phyloP scores from a whole-genome alignment of 1,140 invertebrate genomes.

The Araneus ventricosus region DNA sequence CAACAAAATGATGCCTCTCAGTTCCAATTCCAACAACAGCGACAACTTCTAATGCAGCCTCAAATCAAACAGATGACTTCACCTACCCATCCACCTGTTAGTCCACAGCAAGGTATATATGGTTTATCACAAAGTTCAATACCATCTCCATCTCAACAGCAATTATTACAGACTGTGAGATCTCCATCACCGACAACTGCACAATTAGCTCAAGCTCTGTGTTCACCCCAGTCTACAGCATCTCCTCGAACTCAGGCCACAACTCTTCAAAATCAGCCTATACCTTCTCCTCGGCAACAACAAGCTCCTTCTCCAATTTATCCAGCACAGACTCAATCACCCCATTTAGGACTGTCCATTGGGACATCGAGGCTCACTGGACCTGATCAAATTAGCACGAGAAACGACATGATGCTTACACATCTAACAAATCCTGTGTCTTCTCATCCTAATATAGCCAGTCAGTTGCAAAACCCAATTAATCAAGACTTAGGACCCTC shows the following conservation, averaged over 20 bases:
- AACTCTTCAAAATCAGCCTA: constrained; percentile 77
- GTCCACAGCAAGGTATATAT: constrained; percentile 76
- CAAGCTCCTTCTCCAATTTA: constrained; percentile 85
- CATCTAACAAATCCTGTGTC: constrained; percentile 72
- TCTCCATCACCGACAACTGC: constrained; percentile 86
- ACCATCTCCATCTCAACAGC: constrained; percentile 84
- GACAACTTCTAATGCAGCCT: constrained; percentile 63
- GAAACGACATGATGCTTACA: constrained; percentile 76
- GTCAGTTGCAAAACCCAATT: constrained; percentile 74
- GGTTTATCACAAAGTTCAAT: constrained; percentile 67
- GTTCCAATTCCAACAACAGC: constrained; percentile 72
- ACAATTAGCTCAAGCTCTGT: constrained; percentile 70
- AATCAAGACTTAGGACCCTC: constrained; percentile 74
- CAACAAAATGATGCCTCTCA: constrained; percentile 55
- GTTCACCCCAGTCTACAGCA: constrained; percentile 88
- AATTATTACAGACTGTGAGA: constrained; percentile 88
- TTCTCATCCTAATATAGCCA: constrained; percentile 72
- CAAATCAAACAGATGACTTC: constrained; percentile 75
- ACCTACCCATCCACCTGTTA: constrained; percentile 62
- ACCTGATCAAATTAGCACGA: constrained; percentile 69
- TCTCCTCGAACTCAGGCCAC: constrained; percentile 85
- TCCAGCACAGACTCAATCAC: constrained; percentile 78
- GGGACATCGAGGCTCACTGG: constrained; percentile 57
- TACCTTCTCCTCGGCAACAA: constrained; percentile 86
- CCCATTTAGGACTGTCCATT: constrained; percentile 76